phyloP scores from a whole-genome alignment of 2,113 vertebrate species.

The Ploceus nigricollis region DNA sequence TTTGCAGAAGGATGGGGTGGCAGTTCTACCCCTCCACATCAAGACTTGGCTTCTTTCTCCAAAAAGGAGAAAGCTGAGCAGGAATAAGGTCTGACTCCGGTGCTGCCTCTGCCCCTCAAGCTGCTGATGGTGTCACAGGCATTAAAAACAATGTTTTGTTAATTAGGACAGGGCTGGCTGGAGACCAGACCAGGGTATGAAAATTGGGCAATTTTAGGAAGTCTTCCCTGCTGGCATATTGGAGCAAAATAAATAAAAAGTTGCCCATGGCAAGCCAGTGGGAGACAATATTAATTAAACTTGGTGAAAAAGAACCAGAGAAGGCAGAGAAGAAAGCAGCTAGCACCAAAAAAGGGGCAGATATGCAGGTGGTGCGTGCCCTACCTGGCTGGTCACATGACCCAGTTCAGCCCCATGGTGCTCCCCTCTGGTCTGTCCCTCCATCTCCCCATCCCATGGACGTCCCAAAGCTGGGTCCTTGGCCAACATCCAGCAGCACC shows the following conservation, averaged over 20 bases:
- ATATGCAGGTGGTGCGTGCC: fast-evolving
- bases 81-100: neutral
- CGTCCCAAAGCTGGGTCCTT: neutral
- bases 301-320: neutral
- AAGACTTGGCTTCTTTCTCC: neutral
- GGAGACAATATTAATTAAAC: neutral
- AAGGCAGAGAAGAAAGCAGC: neutral
- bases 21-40: neutral
- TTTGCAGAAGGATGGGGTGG: neutral
- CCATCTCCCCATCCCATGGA: neutral
- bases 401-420: fast-evolving
- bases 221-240: neutral
- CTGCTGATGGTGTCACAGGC: fast-evolving
- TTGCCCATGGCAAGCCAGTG: neutral
- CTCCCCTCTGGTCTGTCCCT: neutral
- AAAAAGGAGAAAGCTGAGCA: neutral
- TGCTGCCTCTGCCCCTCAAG: neutral
- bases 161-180: neutral
- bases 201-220: neutral
- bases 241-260: neutral
- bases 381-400: fast-evolving
- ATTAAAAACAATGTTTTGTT: neutral
- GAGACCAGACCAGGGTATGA: neutral
- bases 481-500: neutral
- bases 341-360: neutral